A percentile compares a stretch with the other conserved stretches of the same genome.
Evolutionary conservation across 2,888 invertebrate species (phyloP).

Genomic region (Folsomia candida): DNA sequence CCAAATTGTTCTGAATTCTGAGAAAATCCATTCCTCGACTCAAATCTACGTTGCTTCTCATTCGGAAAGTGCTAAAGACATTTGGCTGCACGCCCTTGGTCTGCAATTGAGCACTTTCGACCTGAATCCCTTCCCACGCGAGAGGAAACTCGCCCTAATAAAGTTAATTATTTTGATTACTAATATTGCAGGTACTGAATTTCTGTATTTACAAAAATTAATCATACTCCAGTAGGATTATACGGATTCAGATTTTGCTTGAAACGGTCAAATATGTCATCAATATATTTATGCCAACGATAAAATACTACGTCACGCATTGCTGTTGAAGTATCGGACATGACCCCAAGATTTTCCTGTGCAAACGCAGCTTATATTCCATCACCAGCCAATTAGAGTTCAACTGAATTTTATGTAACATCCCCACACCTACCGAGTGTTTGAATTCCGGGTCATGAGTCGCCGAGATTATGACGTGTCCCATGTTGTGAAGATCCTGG

Average conservation of each 20-base stretch:
- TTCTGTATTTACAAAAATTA: neutral
- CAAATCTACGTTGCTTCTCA: slow-evolving; percentile 73
- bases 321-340: slow-evolving; percentile 57
- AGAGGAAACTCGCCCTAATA: slow-evolving; percentile 45
- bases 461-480: slow-evolving; percentile 73
- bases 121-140: slow-evolving; percentile 46
- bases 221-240: slow-evolving; percentile 51
- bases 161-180: too few species aligned
- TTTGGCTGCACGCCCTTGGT: slow-evolving; percentile 52
- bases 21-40: slow-evolving; percentile 76
- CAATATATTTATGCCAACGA: slow-evolving; percentile 76
- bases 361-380: neutral
- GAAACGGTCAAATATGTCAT: slow-evolving; percentile 72
- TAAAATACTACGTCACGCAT: slow-evolving; percentile 86
- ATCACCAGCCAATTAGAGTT: too few species aligned
- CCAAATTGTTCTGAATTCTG: slow-evolving; percentile 33
- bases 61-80: slow-evolving; percentile 70
- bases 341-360: neutral
- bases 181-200: too few species aligned
- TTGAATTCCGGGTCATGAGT: slow-evolving; percentile 77
- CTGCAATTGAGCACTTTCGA: slow-evolving; percentile 45
- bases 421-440: slow-evolving; percentile 61
- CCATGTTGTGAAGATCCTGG: slow-evolving; percentile 66
- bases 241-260: slow-evolving; percentile 71
- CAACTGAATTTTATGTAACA: too few species aligned